Base-by-base conservation (phyloP, 2,888 invertebrate species). In the Agriopis marginaria region DNA sequence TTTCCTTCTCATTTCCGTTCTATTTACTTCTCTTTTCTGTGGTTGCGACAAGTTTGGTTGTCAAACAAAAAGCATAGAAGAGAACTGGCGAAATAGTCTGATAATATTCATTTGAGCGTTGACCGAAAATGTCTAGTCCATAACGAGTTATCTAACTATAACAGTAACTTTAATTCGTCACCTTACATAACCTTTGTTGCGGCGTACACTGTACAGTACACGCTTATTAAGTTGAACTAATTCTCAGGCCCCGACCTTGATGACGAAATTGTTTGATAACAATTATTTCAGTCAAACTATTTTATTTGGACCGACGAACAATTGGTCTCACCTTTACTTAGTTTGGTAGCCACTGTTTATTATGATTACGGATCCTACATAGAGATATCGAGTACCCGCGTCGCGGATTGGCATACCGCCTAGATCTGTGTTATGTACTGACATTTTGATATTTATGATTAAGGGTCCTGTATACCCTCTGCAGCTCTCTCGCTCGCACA, bases 221-320 rank as follows among this genome's bases (percentile, higher is more conserved):
- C 63, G 70, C 63, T 63, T 63, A 60, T 66, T 66, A 54, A 59
- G 60, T 49, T 70, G 71, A 68, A 67, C 71, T 54, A 71, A 67
- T 71, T 71, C 71, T 62, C 71, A 71, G 60, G 58, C 71, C 32
- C n/a, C 64, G 67, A 65, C 71, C 71, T 67, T 67, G 56, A 62
- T 71, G 63, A 61, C 64, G 71, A 71, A 67, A 71, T 62, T 65
- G 67, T 65, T 64, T 56, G 51, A 61, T 71, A 45, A 45, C 47
- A 45, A 45, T 58, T 47, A 53, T 64, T 55, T 55, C n/a, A 51
- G 56, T 55, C 45, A 63, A 58, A 50, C 51, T 40, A 51, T 32
- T 32, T 3, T 32, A 32, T 66, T 63, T 53, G 49, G 65, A 56
- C 42, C 55, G 49, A 40, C 14, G 58, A 51, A 63, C 66, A 59